Base-by-base conservation (phyloP, 2,888 invertebrate genomes). In the Acrobasis repandana region DNA sequence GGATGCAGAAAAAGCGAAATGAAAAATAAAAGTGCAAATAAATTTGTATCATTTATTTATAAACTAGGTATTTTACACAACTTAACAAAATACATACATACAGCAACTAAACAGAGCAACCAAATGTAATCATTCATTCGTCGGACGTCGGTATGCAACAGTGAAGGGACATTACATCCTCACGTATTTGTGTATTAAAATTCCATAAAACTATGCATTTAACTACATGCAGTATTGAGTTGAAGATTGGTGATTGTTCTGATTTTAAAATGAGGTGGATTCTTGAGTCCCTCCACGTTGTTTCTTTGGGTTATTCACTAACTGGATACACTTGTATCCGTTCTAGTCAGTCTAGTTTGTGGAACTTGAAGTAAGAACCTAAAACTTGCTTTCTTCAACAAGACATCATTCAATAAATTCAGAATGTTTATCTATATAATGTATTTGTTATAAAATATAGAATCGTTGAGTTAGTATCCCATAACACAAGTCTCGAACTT, bases 31-130 rank as follows among this genome's bases (percentile, higher is more conserved):
- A 80, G 81, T 84, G 82, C 83, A 83, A 84, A 79, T 80, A 79
- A 86, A 83, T 81, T 88, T 86, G 85, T 83, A 88, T 83, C 83
- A 82, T 83, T 90, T 86, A 89, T 88, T 91, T 90, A 89, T 85
- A 85, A 90, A 89, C 92, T 92, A 92, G 86, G 74, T 90, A 90
- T 90, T 91, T 89, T 91, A 92, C 90, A 92, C 91, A 92, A 92
- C 92, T 91, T 92, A 92, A 91, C 92, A 90, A 91, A 90, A 90
- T 90, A 91, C 90, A 84, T 87, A 88, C 88, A 87, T 90, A 88
- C 90, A 88, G 83, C 85, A 90, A 90, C 86, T 88, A 83, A 92
- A 89, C 86, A 86, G 82, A 81, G 85, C 88, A 89, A 90, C 83
- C 87, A 85, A 89, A 87, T 78, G 68, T 76, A 81, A 76, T 76